Base-by-base conservation (phyloP, 2,797 vertebrate species). In the Etheostoma perlongum region DNA sequence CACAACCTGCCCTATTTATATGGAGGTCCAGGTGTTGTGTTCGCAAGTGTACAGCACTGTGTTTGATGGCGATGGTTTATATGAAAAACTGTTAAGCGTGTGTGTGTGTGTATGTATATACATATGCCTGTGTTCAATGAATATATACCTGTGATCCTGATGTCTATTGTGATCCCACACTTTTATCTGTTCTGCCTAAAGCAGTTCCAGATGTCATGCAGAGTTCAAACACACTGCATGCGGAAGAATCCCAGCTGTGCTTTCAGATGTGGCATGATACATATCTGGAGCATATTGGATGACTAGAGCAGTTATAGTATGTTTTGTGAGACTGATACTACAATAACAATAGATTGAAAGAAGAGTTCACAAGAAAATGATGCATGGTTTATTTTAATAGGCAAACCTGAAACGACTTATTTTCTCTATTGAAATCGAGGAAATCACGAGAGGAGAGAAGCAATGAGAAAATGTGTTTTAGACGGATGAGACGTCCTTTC, bases 201-300 rank as follows among this genome's bases (percentile, higher is more conserved):
- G 69, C 66, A 67, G 23, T 62, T 91, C 84, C 84, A 88, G 85
- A 80, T 76, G 63, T 25, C 81, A 62, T 74, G 81, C 75, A 23
- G 80, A 89, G 88, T 87, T 91, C 88, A 91, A 89, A 89, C 12
- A 0, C 52, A 2, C 63, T 1, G 62, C 76, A 72, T 78, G 76
- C 15, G 62, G 87, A 92, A 84, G 74, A 82, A 19, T 44, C 72
- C 81, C 78, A 2, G 63, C 81, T 81, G 85, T 54, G 85, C 46
- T 83, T 74, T 59, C 64, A 79, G 74, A 75, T 72, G 67, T 80
- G 74, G 44, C 68, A 51, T 74, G 74, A 78, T 82, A 40, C 70
- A 71, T 81, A 60, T 80, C 54, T 82, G 51, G 46, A 51, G 61
- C 72, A 25, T 74, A 67, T 82, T 64, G 71, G 57, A 78, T 60